Conservation (phyloP, 2,888 invertebrate genomes). For the Sesia bembeciformis region DNA sequence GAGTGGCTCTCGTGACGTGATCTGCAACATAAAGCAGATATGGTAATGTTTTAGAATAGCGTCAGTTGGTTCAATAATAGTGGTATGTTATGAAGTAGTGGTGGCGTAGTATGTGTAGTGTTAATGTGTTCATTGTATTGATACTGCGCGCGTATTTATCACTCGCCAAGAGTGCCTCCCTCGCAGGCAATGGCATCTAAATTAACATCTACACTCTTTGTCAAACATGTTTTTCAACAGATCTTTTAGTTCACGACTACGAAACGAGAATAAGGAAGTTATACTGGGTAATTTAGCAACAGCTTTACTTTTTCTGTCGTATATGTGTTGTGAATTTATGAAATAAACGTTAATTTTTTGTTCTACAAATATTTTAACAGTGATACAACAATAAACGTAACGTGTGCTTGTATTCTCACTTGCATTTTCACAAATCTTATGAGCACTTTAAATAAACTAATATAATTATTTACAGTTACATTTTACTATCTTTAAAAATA, state of each 20-base stretch:
- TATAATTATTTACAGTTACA: no score
- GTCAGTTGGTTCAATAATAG: not conserved
- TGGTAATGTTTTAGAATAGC: not conserved
- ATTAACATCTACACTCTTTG: constrained; percentile 10
- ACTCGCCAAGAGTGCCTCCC: not conserved
- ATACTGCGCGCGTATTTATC: no score
- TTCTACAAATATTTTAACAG: no score
- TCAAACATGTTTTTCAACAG: constrained; percentile 51
- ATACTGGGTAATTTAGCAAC: constrained; percentile 75
- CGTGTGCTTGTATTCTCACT: no score
- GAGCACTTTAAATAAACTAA: no score
- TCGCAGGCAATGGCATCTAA: constrained; percentile 25
- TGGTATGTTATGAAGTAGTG: not conserved
- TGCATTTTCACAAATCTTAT: no score
- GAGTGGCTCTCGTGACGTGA: not conserved
- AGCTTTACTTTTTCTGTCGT: not conserved
- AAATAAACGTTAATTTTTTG: no score
- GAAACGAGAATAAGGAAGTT: constrained; percentile 80
- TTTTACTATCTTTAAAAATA: no score
- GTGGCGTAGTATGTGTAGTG: not conserved
- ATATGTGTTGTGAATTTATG: no score
- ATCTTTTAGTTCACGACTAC: constrained; percentile 71
- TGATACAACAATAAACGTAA: no score
- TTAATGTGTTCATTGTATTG: not conserved
- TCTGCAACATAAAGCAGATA: not conserved